Conservation (phyloP, 1,140 invertebrate species). For the Gonatopus flavifemur region DNA sequence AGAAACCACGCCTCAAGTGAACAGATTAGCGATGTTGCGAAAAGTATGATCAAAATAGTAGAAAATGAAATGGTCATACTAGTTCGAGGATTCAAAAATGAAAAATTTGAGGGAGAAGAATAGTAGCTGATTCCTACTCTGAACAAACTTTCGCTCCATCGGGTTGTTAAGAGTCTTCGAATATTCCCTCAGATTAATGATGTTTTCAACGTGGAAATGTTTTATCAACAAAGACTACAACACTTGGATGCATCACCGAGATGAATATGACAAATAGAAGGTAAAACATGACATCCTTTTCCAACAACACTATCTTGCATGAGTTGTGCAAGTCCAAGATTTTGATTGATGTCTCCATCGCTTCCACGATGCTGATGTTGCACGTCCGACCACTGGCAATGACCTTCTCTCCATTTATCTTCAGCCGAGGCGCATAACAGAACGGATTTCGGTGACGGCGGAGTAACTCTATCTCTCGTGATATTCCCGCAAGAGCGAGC, state of each 20-base stretch:
- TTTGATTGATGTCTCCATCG: slow-evolving; percentile 60
- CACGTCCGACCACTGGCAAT: slow-evolving; percentile 47
- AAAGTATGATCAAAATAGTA: too few species aligned
- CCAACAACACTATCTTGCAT: slow-evolving; percentile 40
- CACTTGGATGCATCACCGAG: slow-evolving; percentile 62
- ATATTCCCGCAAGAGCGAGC: slow-evolving; percentile 65
- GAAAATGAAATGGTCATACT: too few species aligned
- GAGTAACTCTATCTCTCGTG: slow-evolving; percentile 55
- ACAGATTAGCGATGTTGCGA: too few species aligned
- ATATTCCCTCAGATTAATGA: too few species aligned
- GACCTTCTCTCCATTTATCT: slow-evolving; percentile 49
- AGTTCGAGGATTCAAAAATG: too few species aligned
- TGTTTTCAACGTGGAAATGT: too few species aligned
- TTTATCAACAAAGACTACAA: slow-evolving; percentile 63
- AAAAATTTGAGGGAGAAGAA: too few species aligned
- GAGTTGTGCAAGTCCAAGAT: slow-evolving; percentile 47
- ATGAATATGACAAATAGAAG: slow-evolving; percentile 61
- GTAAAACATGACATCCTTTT: slow-evolving; percentile 54
- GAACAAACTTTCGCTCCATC: too few species aligned
- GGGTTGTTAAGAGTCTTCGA: too few species aligned
- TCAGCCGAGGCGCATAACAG: slow-evolving; percentile 39
- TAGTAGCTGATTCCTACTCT: too few species aligned
- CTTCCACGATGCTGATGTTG: slow-evolving; percentile 51
- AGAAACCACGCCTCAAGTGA: background rate
- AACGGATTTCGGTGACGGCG: slow-evolving; percentile 46